Base-by-base conservation (phyloP, 2,113 vertebrate species). In the Ophiodon elongatus region DNA sequence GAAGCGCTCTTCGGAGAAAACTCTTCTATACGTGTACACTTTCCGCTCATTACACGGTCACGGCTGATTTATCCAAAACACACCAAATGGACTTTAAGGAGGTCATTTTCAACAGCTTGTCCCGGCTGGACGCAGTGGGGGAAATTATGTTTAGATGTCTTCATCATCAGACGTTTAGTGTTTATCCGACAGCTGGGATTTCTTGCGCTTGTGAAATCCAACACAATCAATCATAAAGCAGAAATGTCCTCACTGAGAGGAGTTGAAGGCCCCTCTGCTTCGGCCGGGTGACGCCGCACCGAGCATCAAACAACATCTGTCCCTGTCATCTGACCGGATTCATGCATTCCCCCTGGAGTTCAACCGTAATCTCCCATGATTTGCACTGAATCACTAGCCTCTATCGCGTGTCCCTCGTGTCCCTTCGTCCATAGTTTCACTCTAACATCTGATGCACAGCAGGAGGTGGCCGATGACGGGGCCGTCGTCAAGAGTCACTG, bases 1-100 rank as follows among this genome's bases (percentile, higher is more conserved):
- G 29, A 59, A 9, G 64, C 41, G 29, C 33, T 75, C 56, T 79
- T 52, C 64, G n/a, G 59, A 82, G 57, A 80, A 82, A 81, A 73
- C 27, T 37, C 52, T 43, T 27, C 45, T 64, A 21, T 39, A 86
- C 69, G 74, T 76, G 78, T 76, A 63, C 70, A 80, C 83, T 91
- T 88, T 91, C 91, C 87, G 84, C 69, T 82, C 72, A 84, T 91
- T 89, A 90, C 35, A 54, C 6, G 56, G 73, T 82, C 72, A 83
- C 27, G 73, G 60, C 75, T 82, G 82, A 87, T 89, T 90, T 82
- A 79, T 68, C 6, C 29, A 62, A 76, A 88, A 82, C 60, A 52
- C n/a, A 23, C 19, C 45, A 59, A 83, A 73, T 68, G 57, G 75
- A 65, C 70, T 76, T 64, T 45, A 66, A 75, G 74, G 67, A 82